Percentiles rank a stretch among this genome's conserved stretches.
These are phyloP conservation scores for Labeo catla DNA, from an alignment of 2,113 vertebrate genomes.

Conservation along the genomic window DNA sequence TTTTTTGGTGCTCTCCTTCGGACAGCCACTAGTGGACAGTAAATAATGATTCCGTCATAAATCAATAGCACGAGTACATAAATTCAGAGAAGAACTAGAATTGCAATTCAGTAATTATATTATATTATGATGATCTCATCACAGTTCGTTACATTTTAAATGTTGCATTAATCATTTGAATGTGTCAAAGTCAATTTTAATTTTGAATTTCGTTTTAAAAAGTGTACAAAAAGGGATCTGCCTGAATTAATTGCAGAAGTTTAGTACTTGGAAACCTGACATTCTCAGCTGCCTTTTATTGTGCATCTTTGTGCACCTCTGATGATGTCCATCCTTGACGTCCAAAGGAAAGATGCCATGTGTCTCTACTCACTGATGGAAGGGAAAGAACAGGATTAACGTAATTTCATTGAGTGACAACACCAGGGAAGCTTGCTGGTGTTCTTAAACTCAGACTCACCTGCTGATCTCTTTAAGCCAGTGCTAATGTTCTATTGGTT, in stretches of 20 bases:
- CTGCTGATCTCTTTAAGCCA: background rate
- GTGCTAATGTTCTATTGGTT: conserved; percentile 9
- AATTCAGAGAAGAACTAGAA: background rate
- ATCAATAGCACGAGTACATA: background rate
- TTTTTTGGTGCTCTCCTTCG: background rate
- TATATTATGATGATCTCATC: background rate
- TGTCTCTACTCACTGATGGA: background rate
- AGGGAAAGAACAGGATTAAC: background rate
- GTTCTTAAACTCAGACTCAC: background rate
- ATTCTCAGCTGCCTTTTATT: background rate
- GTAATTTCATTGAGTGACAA: background rate
- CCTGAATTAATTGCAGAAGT: background rate
- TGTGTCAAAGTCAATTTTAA: too few species aligned
- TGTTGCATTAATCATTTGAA: too few species aligned
- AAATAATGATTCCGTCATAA: background rate
- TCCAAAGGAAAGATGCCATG: background rate
- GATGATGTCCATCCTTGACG: background rate
- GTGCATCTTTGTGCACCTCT: background rate
- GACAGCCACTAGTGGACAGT: background rate
- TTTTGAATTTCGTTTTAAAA: too few species aligned
- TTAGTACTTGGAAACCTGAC: background rate
- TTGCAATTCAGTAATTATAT: background rate
- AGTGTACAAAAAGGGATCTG: background rate
- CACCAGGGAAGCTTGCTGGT: background rate
- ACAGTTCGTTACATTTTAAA: background rate